These are phyloP conservation scores for Otis tarda DNA, from an alignment of 2,113 vertebrate genomes.

Conservation along the genomic window DNA sequence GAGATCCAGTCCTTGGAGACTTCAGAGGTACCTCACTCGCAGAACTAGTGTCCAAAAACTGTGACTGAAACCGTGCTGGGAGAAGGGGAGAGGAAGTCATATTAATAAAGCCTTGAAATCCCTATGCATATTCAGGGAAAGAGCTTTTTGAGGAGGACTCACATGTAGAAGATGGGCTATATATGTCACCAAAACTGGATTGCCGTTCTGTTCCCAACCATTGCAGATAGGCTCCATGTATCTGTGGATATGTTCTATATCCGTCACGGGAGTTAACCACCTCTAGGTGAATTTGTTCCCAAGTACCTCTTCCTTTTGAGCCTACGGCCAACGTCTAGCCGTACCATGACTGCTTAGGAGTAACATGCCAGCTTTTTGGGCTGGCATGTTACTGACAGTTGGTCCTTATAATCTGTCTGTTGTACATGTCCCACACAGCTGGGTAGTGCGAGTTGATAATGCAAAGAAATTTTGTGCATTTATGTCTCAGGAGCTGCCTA, in stretches of 20 bases:
- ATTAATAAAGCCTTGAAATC: neutral
- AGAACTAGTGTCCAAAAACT: neutral
- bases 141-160: neutral
- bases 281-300: neutral
- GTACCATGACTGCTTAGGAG: neutral
- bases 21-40: constrained; percentile 83
- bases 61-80: neutral
- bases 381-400: neutral
- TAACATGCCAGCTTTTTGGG: neutral
- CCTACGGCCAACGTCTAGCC: neutral
- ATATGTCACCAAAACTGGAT: neutral
- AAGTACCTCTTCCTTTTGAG: neutral
- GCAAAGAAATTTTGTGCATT: neutral
- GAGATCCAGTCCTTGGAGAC: constrained; percentile 95
- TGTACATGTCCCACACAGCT: fast-evolving
- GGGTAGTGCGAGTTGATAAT: neutral
- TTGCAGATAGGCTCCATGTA: neutral
- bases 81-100: neutral
- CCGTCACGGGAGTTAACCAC: fast-evolving
- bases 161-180: neutral
- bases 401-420: neutral
- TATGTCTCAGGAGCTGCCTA: neutral
- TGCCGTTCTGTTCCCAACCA: neutral
- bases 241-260: neutral
- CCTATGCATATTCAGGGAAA: neutral